Base-by-base conservation (phyloP, 1,140 invertebrate genomes). In the Gryllus bimaculatus region DNA sequence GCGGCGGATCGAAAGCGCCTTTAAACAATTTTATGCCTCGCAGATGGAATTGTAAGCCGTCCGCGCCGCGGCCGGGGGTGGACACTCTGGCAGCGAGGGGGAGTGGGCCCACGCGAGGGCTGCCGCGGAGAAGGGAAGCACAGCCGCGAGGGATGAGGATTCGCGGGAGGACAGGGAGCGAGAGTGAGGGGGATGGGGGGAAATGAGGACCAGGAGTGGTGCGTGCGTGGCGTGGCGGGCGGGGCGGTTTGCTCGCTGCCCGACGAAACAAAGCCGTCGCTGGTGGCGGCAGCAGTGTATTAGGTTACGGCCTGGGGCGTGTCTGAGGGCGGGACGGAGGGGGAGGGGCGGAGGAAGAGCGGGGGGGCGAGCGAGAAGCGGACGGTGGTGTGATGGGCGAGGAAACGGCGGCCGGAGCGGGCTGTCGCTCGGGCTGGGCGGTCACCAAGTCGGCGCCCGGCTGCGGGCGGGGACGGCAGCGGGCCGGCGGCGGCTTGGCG, bases 231-330 rank as follows among this genome's bases (percentile, higher is more conserved):
- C 26, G 26, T 1, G 26, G 26, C 26, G 26, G 26, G 26, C 26
- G 54, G 54, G 54, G 54, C 54, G 54, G 18, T 66, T 66, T 18
- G 54, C 54, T 66, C 54, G 26, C 26, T 18, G 54, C 54, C 54
- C 18, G 10, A 13, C 54, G 54, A 18, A n/a, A 66, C 54, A 66
- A 66, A 66, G 54, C 54, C 18, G 10, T 18, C 18, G 54, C 10
- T 66, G 54, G 18, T 18, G n/a, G 54, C 54, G 18, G 54, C 18
- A 66, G 54, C 54, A 13, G 54, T 66, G 54, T 66, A 66, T 66
- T 66, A 66, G 54, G 54, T 66, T 66, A 66, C 54, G 54, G 54
- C 54, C 54, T 66, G 54, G 54, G 54, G 54, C 54, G 54, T 66
- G 10, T 66, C 54, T 10, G 54, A 66, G 54, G 10, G 18, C 10